Percentiles rank a stretch among this genome's conserved stretches.
phyloP scores from a whole-genome alignment of 2,797 vertebrate species.

The Allobates femoralis region DNA sequence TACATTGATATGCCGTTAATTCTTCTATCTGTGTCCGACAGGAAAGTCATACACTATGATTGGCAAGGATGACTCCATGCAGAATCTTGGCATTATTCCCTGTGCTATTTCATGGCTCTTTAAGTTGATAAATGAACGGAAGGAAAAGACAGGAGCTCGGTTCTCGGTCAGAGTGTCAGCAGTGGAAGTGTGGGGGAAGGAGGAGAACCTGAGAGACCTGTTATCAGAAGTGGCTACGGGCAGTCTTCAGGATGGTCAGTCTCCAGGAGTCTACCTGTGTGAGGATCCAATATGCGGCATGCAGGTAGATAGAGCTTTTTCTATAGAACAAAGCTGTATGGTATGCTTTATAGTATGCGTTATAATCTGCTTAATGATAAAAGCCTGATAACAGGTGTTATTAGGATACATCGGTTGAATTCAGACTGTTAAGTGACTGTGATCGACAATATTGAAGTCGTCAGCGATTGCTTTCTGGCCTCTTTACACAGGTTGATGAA shows the following conservation, averaged over 20 bases:
- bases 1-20: not conserved
- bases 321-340: too few relatives aligned
- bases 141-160: conserved; percentile 92
- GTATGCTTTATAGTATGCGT: too few relatives aligned
- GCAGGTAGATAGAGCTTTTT: conserved; percentile 79
- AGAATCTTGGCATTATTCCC: conserved; percentile 92
- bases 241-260: conserved; percentile 86
- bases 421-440: too few relatives aligned
- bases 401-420: too few relatives aligned
- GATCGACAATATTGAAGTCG: too few relatives aligned
- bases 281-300: conserved; percentile 93
- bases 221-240: conserved; percentile 87
- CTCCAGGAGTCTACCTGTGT: conserved; percentile 87
- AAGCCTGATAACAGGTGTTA: too few relatives aligned
- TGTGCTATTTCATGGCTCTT: conserved; percentile 98
- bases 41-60: conserved; percentile 97
- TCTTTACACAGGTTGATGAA: too few relatives aligned
- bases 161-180: conserved; percentile 94
- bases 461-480: too few relatives aligned
- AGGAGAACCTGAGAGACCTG: conserved; percentile 92
- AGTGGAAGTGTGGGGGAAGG: conserved; percentile 93
- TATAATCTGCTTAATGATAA: too few relatives aligned
- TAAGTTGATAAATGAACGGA: conserved; percentile 91
- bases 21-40: conserved; percentile 65
- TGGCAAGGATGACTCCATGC: conserved; percentile 87